Percentiles rank a stretch among this genome's conserved stretches.
phyloP scores from a whole-genome alignment of 2,797 vertebrate species.

The Platyrinchus mystaceus region DNA sequence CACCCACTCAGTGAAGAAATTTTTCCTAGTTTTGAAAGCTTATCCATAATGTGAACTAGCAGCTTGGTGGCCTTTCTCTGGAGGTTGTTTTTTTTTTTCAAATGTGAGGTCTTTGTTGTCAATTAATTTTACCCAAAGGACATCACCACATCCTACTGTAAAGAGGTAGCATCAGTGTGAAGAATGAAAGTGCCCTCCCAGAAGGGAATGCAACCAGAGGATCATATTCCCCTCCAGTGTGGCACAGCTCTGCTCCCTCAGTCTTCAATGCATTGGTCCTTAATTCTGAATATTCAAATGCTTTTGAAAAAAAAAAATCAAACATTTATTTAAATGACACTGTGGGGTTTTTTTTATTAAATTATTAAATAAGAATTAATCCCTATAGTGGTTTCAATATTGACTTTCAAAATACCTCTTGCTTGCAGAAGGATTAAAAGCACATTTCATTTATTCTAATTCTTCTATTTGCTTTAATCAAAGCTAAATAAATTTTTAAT shows the following conservation, averaged over 20 bases:
- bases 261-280: background rate
- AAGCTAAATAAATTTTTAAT: slow-evolving; percentile 41
- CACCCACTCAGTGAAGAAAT: no score
- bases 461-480: slow-evolving; percentile 39
- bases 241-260: background rate
- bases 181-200: background rate
- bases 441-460: slow-evolving; percentile 13
- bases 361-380: slow-evolving; percentile 38
- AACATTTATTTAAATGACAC: background rate
- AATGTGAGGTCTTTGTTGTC: background rate
- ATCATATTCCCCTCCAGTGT: background rate
- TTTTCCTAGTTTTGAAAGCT: background rate
- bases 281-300: background rate
- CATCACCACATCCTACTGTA: background rate
- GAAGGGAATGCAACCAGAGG: background rate
- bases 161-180: background rate
- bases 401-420: slow-evolving; percentile 45
- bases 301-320: background rate
- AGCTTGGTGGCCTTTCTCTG: background rate
- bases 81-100: background rate
- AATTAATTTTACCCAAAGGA: background rate
- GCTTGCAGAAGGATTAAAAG: background rate
- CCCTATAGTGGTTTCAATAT: background rate
- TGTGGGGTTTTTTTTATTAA: background rate
- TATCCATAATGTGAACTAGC: background rate